Evolutionary conservation across 2,888 invertebrate genomes (phyloP).

Genomic region (Pammene aurita): DNA sequence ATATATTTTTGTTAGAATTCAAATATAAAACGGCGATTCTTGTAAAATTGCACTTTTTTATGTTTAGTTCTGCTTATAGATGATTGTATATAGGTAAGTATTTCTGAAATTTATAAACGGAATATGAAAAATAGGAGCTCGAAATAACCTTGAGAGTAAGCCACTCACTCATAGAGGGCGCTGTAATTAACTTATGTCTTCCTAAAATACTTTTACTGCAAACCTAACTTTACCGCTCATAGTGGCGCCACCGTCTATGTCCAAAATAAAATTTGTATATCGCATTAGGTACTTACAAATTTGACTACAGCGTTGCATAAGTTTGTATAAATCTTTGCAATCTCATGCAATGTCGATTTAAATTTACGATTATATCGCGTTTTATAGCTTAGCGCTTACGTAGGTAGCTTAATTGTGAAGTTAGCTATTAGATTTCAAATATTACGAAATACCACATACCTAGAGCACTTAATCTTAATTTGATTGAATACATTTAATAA

Average conservation of each 20-base stretch:
- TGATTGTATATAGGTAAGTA: no score
- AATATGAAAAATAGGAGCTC: background rate
- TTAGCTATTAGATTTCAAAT: background rate
- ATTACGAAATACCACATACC: background rate
- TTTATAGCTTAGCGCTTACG: constrained; percentile 2
- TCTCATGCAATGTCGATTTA: background rate
- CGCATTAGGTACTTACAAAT: background rate
- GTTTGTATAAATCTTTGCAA: constrained; percentile 7
- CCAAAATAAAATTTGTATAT: background rate
- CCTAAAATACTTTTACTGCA: constrained; percentile 9
- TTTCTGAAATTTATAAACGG: no score
- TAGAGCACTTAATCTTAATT: background rate
- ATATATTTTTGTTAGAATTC: no score
- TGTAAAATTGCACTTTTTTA: no score
- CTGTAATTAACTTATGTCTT: background rate
- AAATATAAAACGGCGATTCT: no score
- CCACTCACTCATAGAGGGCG: constrained; percentile 27
- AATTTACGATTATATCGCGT: constrained; percentile 14
- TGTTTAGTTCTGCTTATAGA: no score
- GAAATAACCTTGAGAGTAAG: background rate
- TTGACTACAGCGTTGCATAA: background rate
- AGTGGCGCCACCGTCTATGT: constrained; percentile 18
- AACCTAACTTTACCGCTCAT: background rate
- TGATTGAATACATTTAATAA: background rate
- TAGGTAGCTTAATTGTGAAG: background rate